Percentiles rank a stretch among this genome's conserved stretches.
Evolutionary conservation across 2,888 invertebrate genomes (phyloP).

Genomic region (Cosmia pyralina): DNA sequence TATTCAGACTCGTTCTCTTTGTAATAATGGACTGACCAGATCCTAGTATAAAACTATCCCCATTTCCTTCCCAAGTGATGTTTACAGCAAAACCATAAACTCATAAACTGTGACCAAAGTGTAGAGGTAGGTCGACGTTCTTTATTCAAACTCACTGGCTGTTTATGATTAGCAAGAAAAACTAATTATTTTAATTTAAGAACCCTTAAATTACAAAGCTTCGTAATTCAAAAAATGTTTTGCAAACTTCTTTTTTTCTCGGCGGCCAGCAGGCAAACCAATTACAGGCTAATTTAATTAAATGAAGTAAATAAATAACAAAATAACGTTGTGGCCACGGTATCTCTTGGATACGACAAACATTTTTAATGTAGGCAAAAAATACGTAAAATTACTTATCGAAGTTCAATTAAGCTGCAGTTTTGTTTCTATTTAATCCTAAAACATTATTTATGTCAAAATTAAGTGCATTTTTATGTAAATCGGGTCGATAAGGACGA

Average conservation of each 20-base stretch:
- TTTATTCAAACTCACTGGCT: constrained; percentile 34
- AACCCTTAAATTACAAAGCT: constrained; percentile 51
- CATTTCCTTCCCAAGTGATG: constrained; percentile 4
- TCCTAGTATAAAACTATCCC: background rate
- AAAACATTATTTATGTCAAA: constrained; percentile 63
- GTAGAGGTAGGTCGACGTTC: constrained; percentile 16
- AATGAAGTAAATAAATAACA: constrained; percentile 48
- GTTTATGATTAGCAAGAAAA: constrained; percentile 47
- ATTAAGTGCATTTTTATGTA: constrained; percentile 66
- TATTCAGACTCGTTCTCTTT: background rate
- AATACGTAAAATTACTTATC: constrained; percentile 44
- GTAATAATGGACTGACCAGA: background rate
- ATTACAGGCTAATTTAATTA: constrained; percentile 60
- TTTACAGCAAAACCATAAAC: constrained; percentile 27
- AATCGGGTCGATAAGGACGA: constrained; percentile 60
- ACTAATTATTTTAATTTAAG: constrained; percentile 52
- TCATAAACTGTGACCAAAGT: constrained; percentile 29
- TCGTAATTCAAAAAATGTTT: constrained; percentile 54
- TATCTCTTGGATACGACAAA: constrained; percentile 41
- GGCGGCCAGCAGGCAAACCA: constrained; percentile 34
- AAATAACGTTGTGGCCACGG: constrained; percentile 32
- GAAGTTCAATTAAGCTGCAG: constrained; percentile 60
- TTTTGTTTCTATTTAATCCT: constrained; percentile 62
- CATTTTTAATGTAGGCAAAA: constrained; percentile 52
- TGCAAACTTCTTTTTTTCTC: constrained; percentile 37